Percentiles rank a stretch among this genome's conserved stretches.
These are phyloP conservation scores for Marasmarcha lunaedactyla DNA, from an alignment of 2,888 invertebrate genomes.

Conservation along the genomic window DNA sequence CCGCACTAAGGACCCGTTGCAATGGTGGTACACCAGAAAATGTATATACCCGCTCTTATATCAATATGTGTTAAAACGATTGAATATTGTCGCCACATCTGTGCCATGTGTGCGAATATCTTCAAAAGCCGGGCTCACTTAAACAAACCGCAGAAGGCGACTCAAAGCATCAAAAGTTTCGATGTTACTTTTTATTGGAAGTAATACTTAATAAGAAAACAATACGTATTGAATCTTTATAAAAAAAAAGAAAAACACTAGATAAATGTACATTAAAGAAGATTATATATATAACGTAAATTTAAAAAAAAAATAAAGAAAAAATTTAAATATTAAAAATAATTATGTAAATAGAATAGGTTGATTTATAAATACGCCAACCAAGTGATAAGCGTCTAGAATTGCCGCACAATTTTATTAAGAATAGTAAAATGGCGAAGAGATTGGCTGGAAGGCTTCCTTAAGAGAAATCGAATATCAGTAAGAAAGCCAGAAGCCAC, in stretches of 20 bases:
- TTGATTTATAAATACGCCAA: neutral
- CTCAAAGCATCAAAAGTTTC: neutral
- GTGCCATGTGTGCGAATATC: neutral
- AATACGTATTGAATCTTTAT: neutral
- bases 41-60: conserved; percentile 1
- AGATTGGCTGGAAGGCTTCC: too few relatives aligned
- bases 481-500: too few relatives aligned
- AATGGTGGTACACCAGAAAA: neutral
- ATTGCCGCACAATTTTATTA: too few relatives aligned
- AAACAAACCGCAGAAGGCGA: neutral
- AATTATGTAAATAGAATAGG: neutral
- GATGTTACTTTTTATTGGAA: neutral
- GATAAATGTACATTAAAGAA: neutral
- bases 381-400: neutral
- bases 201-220: neutral
- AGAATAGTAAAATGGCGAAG: too few relatives aligned
- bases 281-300: neutral
- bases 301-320: neutral
- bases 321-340: too few relatives aligned
- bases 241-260: neutral
- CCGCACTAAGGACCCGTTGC: neutral
- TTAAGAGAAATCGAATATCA: too few relatives aligned
- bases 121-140: neutral
- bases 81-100: conserved; percentile 1
- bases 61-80: neutral